phyloP scores from a whole-genome alignment of 1,140 invertebrate species.

The Spodoptera frugiperda region DNA sequence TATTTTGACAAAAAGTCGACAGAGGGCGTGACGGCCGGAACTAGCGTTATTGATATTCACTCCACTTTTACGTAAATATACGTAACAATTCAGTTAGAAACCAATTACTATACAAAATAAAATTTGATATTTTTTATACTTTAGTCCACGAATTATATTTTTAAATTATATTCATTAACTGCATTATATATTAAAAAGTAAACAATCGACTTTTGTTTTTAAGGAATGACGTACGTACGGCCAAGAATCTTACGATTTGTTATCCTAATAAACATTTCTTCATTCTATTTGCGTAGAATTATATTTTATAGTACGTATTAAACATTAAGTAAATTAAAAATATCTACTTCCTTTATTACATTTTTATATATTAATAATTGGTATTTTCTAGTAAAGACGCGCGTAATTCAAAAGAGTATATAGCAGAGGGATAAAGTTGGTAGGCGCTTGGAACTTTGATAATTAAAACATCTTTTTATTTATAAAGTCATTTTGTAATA shows the following conservation, averaged over 20 bases:
- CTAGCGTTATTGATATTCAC: constrained; percentile 66
- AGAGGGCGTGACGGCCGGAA: constrained; percentile 76
- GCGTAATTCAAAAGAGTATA: too few relatives aligned
- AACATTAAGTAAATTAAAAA: too few relatives aligned
- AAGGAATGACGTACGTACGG: background rate
- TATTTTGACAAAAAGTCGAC: constrained; percentile 56
- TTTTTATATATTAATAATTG: too few relatives aligned
- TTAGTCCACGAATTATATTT: too few relatives aligned
- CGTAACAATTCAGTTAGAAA: background rate
- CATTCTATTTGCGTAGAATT: background rate
- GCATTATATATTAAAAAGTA: background rate
- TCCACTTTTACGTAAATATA: background rate
- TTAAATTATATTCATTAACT: too few relatives aligned
- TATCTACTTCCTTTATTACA: too few relatives aligned
- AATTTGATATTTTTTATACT: background rate
- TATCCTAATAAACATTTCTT: background rate
- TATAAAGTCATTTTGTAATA: background rate
- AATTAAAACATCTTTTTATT: background rate
- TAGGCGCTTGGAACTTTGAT: too few relatives aligned
- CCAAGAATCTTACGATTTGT: background rate
- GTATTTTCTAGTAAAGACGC: too few relatives aligned
- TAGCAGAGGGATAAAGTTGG: too few relatives aligned
- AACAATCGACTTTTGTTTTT: background rate
- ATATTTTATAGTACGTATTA: too few relatives aligned
- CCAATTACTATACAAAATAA: background rate